phyloP scores from a whole-genome alignment of 2,888 invertebrate genomes.

The Baronia brevicornis region DNA sequence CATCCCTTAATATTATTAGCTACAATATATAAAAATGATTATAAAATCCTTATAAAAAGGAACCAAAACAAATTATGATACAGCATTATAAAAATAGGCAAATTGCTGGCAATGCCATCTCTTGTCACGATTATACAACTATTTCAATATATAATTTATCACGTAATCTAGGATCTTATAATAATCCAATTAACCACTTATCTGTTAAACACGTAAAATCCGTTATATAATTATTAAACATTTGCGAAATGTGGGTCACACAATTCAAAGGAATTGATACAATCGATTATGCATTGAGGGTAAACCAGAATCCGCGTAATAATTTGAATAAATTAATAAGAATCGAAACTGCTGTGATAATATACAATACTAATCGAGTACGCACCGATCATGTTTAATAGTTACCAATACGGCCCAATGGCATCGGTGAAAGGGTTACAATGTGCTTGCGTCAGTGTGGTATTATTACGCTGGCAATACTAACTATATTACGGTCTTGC shows the following conservation, averaged over 20 bases:
- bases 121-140: no score
- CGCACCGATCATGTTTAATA: slow-evolving; percentile 6
- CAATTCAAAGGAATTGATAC: slow-evolving; percentile 1
- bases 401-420: slow-evolving; percentile 33
- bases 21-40: no score
- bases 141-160: no score
- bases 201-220: no score
- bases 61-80: no score
- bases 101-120: no score
- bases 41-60: no score
- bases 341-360: slow-evolving; percentile 16
- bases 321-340: slow-evolving; percentile 19
- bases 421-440: slow-evolving; percentile 59
- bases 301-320: slow-evolving; percentile 17
- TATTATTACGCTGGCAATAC: slow-evolving; percentile 19
- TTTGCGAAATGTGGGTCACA: slow-evolving; percentile 10
- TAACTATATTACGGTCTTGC: slow-evolving; percentile 39
- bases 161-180: no score
- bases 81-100: no score
- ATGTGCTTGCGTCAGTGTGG: slow-evolving; percentile 48
- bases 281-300: slow-evolving; percentile 9
- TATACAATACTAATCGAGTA: neutral
- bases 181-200: no score
- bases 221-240: slow-evolving; percentile 7
- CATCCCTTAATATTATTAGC: no score